Base-by-base conservation (phyloP, 2,113 vertebrate species). In the Anolis sagrei region DNA sequence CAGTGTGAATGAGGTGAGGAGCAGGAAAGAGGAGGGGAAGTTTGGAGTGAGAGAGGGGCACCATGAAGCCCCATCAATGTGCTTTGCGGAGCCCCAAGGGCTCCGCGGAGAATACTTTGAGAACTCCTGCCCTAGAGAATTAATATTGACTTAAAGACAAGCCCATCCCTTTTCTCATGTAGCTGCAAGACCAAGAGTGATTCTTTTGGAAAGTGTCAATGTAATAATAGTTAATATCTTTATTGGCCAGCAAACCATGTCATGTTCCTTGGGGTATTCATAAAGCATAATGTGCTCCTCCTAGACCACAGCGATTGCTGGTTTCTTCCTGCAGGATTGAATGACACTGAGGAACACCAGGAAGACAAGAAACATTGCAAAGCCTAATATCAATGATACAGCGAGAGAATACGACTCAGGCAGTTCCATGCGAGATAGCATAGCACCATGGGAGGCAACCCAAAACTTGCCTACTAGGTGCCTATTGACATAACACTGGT, bases 401-500 rank as follows among this genome's bases (percentile, higher is more conserved):
- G 90, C 79, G 44, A 87, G 3, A 0, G 73, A 44, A 68, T 29
- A 49, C 11, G 3, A 29, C 0, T 0, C 36, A 85, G 29, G 1
- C 27, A 21, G n/a, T 32, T 68, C 78, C 1, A 18, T n/a, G 9
- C 79, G 10, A 4, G 25, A 21, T 2, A 25, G 9, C 1, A 54
- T 0, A 0, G 34, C 1, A 0, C 44, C 2, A 5, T 70, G 64
- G 1, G 64, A 39, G 1, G 83, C 23, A 1, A 89, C 88, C 16
- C 79, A 89, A 82, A 94, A 95, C 3, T 61, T 87, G 18, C 91
- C 95, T 21, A 80, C 11, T 3, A 94, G 51, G 11, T 85, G 78
- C 66, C 88, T 90, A 1, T 88, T 73, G 58, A 95, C 88, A 0
- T 88, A 95, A 77, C 95, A 94, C 48, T 32, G 84, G 84, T 94